These are phyloP conservation scores for Linyphia triangularis DNA, from an alignment of 2,888 invertebrate genomes.

Conservation along the genomic window DNA sequence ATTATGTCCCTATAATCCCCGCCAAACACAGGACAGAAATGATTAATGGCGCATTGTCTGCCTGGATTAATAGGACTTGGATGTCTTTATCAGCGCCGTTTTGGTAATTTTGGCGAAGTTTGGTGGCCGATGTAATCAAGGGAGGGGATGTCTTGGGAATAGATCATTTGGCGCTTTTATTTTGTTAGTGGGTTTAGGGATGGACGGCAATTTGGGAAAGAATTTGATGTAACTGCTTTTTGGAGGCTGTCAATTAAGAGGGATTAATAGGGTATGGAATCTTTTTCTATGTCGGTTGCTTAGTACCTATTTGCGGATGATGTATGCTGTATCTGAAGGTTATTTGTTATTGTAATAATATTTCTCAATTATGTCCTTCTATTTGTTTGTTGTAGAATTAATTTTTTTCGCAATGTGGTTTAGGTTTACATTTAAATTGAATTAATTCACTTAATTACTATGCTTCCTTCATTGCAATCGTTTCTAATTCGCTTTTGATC, in stretches of 20 bases:
- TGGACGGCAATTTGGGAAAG: not conserved
- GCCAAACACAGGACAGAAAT: constrained; percentile 66
- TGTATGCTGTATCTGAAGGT: not conserved
- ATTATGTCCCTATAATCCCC: constrained; percentile 73
- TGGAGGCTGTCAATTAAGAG: not conserved
- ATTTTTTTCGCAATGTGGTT: not conserved
- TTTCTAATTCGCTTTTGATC: too few species aligned
- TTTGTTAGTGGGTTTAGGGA: not conserved
- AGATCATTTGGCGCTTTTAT: constrained; percentile 17
- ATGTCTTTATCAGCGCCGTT: constrained; percentile 62
- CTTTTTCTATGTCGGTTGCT: not conserved
- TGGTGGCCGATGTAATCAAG: constrained; percentile 7
- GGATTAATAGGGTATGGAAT: not conserved
- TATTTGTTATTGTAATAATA: not conserved
- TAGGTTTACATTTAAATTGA: too few species aligned
- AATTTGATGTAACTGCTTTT: not conserved
- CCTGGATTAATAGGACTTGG: constrained; percentile 63
- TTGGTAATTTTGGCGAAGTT: constrained; percentile 64
- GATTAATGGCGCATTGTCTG: constrained; percentile 74
- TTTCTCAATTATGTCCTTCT: too few species aligned
- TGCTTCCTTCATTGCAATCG: too few species aligned
- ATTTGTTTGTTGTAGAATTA: too few species aligned
- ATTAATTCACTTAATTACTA: too few species aligned
- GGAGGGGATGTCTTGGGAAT: constrained; percentile 32
- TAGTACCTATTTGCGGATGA: not conserved